These are phyloP conservation scores for Mycetomoellerius zeteki DNA, from an alignment of 1,140 invertebrate species.

Conservation along the genomic window DNA sequence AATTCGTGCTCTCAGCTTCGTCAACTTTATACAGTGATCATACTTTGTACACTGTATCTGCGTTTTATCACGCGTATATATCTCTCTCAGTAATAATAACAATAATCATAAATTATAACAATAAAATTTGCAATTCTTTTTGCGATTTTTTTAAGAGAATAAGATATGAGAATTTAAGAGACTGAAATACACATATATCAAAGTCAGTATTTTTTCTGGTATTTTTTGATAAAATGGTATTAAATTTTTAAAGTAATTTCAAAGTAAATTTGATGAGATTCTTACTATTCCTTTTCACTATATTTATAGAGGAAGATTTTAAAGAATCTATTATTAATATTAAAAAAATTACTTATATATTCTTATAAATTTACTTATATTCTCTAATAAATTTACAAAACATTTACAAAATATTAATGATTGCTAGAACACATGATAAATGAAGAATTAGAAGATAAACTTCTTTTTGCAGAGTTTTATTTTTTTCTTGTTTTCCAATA, in stretches of 20 bases:
- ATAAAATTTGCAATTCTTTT: conserved; percentile 13
- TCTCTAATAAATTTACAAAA: background rate
- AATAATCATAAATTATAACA: background rate
- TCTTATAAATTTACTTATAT: too few relatives aligned
- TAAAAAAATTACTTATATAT: background rate
- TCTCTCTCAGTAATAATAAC: background rate
- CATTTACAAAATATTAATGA: conserved; percentile 13
- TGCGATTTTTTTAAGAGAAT: background rate
- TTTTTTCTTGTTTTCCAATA: background rate
- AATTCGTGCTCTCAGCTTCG: conserved; percentile 14
- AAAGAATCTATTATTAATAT: background rate
- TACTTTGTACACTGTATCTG: background rate
- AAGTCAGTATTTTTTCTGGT: background rate
- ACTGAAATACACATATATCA: background rate
- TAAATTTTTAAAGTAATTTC: conserved; percentile 1
- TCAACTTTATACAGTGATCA: background rate
- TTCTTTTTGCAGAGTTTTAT: background rate
- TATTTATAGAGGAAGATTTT: background rate
- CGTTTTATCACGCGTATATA: conserved; percentile 12
- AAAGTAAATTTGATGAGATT: background rate
- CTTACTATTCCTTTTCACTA: background rate
- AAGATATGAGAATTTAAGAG: background rate
- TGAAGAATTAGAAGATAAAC: background rate
- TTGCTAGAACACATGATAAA: background rate
- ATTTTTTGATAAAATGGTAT: background rate